Evolutionary conservation across 1,140 invertebrate genomes (phyloP), one percentile per base, ranked within the genome.

Genomic region (Plodia interpunctella): DNA sequence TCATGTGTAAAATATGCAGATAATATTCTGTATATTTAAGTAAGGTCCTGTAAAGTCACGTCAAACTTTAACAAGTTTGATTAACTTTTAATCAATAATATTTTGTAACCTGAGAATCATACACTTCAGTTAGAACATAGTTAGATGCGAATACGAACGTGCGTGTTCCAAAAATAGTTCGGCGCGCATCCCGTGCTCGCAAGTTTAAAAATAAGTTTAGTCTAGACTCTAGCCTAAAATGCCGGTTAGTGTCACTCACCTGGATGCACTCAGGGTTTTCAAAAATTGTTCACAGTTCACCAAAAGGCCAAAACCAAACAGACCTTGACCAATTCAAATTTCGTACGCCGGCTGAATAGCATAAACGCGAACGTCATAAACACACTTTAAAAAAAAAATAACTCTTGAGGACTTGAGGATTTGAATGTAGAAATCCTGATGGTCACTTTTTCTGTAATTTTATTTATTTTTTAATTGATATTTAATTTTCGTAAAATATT

Each of bases 111-210:
- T 70, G 79, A 86, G 78, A 83, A 62, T 32, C 30, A 32, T 76
- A 67, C 65, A 74, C 65, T 69, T 77, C n/a, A n/a, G n/a, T n/a
- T 77, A 83, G 65, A 72, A 62, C 72, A 70, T 78, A 79, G 30
- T 32, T 32, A 32, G 74, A 74, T 79, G 79, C 72, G 75, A 83
- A 78, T 79, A 78, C 70, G 75, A 83, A 78, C 78, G 75, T 65
- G 68, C 70, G 69, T 77, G 70, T 55, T 73, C 82, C 78, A 79
- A 88, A 86, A 88, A 88, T 86, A 88, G 85, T 78, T 63, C 75
- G 73, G 62, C 67, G 77, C 68, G 75, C 78, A 81, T 83, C 76
- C 69, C 64, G 73, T 63, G 70, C 73, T 62, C 67, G 61, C 54
- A 62, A 61, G 70, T 75, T 72, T 83, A 84, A 82, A 87, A 87